A percentile compares a stretch with the other conserved stretches of the same genome.
Evolutionary conservation across 2,797 vertebrate species (phyloP).

Genomic region (Mastacembelus armatus): DNA sequence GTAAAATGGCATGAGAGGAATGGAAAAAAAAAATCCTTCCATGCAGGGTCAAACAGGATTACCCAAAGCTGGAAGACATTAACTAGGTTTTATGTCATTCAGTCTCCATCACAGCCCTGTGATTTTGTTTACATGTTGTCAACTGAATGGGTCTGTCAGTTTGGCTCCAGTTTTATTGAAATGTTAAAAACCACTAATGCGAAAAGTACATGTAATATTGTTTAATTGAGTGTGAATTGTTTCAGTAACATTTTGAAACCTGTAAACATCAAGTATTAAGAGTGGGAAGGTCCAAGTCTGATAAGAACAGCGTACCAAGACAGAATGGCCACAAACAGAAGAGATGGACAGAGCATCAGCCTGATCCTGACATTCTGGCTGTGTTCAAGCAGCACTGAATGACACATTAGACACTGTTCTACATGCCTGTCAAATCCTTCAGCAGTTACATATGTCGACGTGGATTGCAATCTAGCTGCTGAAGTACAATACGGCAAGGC

Average conservation of each 20-base stretch:
- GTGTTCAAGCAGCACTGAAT: conserved; percentile 18
- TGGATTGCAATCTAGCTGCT: conserved; percentile 31
- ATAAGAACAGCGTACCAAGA: background rate
- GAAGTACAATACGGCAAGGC: conserved; percentile 40
- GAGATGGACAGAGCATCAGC: conserved; percentile 48
- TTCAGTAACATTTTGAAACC: background rate
- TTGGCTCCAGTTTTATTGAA: conserved; percentile 2
- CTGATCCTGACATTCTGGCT: conserved; percentile 46
- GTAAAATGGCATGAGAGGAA: conserved; percentile 28
- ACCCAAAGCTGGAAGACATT: conserved; percentile 45
- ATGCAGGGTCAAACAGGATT: conserved; percentile 46
- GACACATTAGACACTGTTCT: conserved; percentile 53
- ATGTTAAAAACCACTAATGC: conserved; percentile 3
- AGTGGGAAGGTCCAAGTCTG: background rate
- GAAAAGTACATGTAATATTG: conserved; percentile 4
- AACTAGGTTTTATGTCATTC: conserved; percentile 26
- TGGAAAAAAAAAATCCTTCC: conserved; percentile 14
- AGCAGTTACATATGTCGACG: conserved; percentile 32
- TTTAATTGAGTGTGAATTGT: conserved; percentile 19
- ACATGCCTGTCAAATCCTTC: conserved; percentile 49
- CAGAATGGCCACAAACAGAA: conserved; percentile 12
- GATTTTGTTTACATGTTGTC: conserved; percentile 31
- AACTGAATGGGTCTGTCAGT: conserved; percentile 8
- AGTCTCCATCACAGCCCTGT: conserved; percentile 24
- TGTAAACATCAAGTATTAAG: background rate